These are phyloP conservation scores for Sebastes vulpes DNA, from an alignment of 2,797 vertebrate species.

Conservation along the genomic window DNA sequence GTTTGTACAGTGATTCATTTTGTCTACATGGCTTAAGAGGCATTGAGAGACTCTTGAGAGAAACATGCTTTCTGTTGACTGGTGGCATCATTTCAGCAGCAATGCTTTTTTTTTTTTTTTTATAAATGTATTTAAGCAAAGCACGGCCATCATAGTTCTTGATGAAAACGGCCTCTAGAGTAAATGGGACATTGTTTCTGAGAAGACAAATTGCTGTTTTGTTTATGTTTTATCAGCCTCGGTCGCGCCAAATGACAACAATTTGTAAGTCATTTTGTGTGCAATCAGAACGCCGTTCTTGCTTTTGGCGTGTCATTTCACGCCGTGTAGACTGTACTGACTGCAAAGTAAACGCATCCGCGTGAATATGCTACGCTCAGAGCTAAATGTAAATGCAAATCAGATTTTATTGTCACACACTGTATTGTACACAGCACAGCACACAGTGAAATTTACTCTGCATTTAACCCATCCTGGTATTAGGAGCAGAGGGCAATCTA, in stretches of 20 bases:
- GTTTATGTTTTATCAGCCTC: background rate
- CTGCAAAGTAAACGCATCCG: background rate
- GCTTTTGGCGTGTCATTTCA: background rate
- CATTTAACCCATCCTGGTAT: too few relatives aligned
- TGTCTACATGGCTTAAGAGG: constrained; percentile 17
- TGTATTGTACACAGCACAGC: too few relatives aligned
- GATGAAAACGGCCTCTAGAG: background rate
- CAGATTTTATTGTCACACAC: too few relatives aligned
- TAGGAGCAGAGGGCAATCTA: too few relatives aligned
- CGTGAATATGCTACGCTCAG: background rate
- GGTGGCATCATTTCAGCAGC: constrained; percentile 10
- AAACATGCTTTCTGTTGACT: constrained; percentile 13
- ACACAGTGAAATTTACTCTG: too few relatives aligned
- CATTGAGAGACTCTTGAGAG: background rate
- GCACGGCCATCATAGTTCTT: background rate
- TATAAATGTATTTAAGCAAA: background rate
- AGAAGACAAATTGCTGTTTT: background rate
- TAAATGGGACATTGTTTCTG: background rate
- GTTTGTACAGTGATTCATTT: constrained; percentile 21
- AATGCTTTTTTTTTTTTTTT: background rate
- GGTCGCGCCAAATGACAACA: background rate
- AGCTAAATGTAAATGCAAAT: background rate
- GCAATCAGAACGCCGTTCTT: background rate
- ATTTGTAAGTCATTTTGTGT: background rate
- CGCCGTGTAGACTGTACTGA: background rate